These are phyloP conservation scores for Empis livida DNA, from an alignment of 2,888 invertebrate genomes.

Conservation along the genomic window DNA sequence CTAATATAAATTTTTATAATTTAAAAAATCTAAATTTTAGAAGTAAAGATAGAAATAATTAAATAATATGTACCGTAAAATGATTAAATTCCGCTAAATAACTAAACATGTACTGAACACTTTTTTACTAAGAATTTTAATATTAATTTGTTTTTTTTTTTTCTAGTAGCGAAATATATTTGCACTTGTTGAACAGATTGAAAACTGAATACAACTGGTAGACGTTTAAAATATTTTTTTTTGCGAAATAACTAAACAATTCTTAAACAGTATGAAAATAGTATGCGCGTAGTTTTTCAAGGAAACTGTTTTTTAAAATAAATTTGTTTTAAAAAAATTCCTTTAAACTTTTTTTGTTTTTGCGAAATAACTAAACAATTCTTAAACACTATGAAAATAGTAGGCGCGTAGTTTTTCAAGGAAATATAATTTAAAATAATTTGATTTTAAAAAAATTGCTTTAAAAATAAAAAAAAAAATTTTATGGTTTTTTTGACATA, in stretches of 20 bases:
- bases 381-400: no score
- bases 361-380: no score
- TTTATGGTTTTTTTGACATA: no score
- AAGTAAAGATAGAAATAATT: background rate
- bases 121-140: background rate
- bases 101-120: background rate
- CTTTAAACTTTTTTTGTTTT: no score
- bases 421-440: no score
- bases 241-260: background rate
- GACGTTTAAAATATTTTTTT: background rate
- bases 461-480: no score
- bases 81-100: background rate
- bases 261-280: background rate
- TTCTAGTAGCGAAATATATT: background rate
- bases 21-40: background rate
- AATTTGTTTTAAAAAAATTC: no score
- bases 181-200: background rate
- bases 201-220: background rate
- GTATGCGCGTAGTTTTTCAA: background rate
- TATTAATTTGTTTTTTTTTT: background rate
- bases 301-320: background rate
- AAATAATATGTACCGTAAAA: background rate
- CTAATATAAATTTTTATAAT: background rate
- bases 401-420: no score
- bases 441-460: no score